Evolutionary conservation across 2,797 vertebrate genomes (phyloP), one percentile per base, ranked within the genome.

Genomic region (Argya squamiceps): DNA sequence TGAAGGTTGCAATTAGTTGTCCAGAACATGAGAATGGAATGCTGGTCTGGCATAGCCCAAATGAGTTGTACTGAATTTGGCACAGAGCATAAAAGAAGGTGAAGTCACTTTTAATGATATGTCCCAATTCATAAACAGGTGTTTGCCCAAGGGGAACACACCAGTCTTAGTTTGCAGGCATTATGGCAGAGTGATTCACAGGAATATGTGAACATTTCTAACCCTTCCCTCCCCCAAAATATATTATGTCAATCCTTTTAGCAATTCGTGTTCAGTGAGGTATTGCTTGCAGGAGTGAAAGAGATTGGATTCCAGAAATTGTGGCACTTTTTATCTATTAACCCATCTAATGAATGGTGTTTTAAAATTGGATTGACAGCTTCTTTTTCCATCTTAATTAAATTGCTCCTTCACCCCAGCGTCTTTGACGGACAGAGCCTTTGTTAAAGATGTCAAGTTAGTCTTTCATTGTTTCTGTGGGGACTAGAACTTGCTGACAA

Each of bases 101-200:
- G 94, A 95, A 96, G 94, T 95, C 90, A 94, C 96, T 94, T 96
- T 78, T 97, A 96, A 97, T 96, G 95, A 93, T 94, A 95, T 19
- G 68, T 95, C 96, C 95, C 83, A 71, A 29, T 98, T 97, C 36
- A 15, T 96, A 86, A 97, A 97, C 98, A 98, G 98, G 97, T 98
- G 98, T 98, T 98, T 98, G 97, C 98, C 97, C 94, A 93, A 96
- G 94, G 97, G 97, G 96, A 96, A 80, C 53, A 17, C 64, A 80
- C 75, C 74, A 81, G 59, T 60, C 80, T 89, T 97, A 79, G 87
- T 97, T 96, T 95, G 96, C 95, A 88, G 64, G 69, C 92, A 85
- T 97, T 96, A 60, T 80, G 94, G 93, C 87, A 97, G 95, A 94
- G 86, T 68, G 81, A 89, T 92, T 98, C 96, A 58, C 87, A 81